Base-by-base conservation (phyloP, 2,888 invertebrate species). In the Plusia festucae region DNA sequence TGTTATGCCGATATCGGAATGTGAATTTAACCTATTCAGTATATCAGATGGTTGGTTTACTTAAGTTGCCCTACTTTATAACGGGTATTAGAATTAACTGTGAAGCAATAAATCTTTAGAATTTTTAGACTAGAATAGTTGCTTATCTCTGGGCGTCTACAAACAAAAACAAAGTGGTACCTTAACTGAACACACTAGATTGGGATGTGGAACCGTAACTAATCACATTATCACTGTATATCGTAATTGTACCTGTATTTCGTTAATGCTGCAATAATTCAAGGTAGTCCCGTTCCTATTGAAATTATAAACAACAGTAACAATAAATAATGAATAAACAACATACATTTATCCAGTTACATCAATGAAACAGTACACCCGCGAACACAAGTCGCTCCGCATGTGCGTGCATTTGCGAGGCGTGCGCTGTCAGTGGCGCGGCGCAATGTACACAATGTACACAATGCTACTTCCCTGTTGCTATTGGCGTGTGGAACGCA, bases 391-490 rank as follows among this genome's bases (percentile, higher is more conserved):
- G 32, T 27, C 7, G 52, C 61, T 0, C 11, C 49, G 40, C 54
- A 16, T 13, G 18, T 56, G 51, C 67, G 57, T 52, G 56, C 76
- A 62, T 70, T 22, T 30, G 27, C 49, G 16, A 54, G 9, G 16
- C 6, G 54, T n/a, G 24, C 60, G 49, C 58, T 52, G 65, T 32
- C 52, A 16, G 44, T n/a, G 22, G 20, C 34, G 58, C 24, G 18
- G 24, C 6, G 61, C 51, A 18, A 52, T 55, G 51, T 24, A 49
- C 59, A 24, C 71, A 53, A 61, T 53, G 61, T 55, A 62, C 56
- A 76, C 73, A 77, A 73, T 72, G 66, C 60, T 58, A 73, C 82
- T 85, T 87, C 83, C 84, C 82, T 86, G 85, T 87, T 85, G 74
- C 69, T 76, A 67, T 85, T 86, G 86, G 87, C 87, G 82, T 67